Percentiles rank a stretch among this genome's conserved stretches.
Conservation (phyloP, 2,113 vertebrate genomes). For the Rhodinocichla rosea region DNA sequence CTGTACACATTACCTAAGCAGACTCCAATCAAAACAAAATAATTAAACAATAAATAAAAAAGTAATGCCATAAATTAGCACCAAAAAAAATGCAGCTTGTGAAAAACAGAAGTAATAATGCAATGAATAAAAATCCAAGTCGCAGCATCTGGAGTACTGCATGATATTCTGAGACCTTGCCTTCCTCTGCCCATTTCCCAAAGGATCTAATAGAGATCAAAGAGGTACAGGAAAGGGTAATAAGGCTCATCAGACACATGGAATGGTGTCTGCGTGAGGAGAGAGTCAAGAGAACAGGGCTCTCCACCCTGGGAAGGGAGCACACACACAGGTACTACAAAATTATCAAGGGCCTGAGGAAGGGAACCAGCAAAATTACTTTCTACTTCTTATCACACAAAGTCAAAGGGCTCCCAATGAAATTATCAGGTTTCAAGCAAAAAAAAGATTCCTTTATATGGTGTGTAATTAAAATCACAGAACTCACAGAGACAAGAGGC, state of each 20-base stretch:
- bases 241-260: neutral
- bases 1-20: neutral
- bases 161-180: neutral
- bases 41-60: neutral
- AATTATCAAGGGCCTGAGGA: neutral
- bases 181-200: neutral
- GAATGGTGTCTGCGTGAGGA: neutral
- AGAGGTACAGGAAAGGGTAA: neutral
- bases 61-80: neutral
- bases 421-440: slow-evolving; percentile 1
- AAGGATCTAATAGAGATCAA: neutral
- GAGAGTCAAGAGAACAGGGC: neutral
- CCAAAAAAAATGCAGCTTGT: neutral
- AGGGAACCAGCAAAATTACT: slow-evolving; percentile 7
- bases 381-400: neutral
- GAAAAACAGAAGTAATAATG: neutral
- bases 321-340: neutral
- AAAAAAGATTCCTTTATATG: neutral
- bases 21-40: neutral
- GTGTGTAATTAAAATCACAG: neutral
- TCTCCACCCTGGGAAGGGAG: neutral
- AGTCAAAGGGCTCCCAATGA: neutral
- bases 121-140: neutral
- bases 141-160: neutral
- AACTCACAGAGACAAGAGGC: neutral